Base-by-base conservation (phyloP, 1,140 invertebrate species). In the Cataglyphis hispanica region DNA sequence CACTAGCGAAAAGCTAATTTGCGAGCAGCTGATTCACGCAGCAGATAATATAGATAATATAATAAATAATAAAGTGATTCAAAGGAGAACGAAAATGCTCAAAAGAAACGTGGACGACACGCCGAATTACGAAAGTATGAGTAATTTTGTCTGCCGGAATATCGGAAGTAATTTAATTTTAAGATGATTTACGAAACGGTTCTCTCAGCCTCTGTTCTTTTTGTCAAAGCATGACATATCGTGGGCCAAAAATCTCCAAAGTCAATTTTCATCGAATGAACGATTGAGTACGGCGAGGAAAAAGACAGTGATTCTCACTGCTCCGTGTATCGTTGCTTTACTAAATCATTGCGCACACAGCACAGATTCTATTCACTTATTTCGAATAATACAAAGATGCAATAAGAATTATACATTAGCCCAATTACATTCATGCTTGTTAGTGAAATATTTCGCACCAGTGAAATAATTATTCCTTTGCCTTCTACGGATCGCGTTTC, bases 41-140 rank as follows among this genome's bases (percentile, higher is more conserved):
- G 75, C 61, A 80, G 25, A 64, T 61, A 37, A 37, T 80, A 67
- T 66, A 19, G 46, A 86, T 89, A 91, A 89, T 91, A n/a, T 85
- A 19, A 40, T 19, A 81, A 5, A 11, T n/a, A n/a, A n/a, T n/a
- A 67, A 84, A 67, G 34, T 43, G 25, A 43, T 27, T 19, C 0
- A 56, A 19, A 50, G 10, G 2, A 22, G 11, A 43, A 40, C 27
- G 27, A 31, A 37, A 1, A 16, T 19, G 46, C 46, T 19, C 46
- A 50, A 27, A 3, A 43, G 10, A 27, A 31, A 1, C n/a, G 10
- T 19, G n/a, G 25, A 16, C 1, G 16, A 64, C 4, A 16, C 31
- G 2, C 10, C 13, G 53, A 67, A 61, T 58, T 22, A 58, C n/a
- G 34, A 64, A 16, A 43, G n/a, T 7, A 58, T 22, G 22, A 69